Evolutionary conservation across 2,888 invertebrate genomes (phyloP).

Genomic region (Omphaloscelis lunosa): DNA sequence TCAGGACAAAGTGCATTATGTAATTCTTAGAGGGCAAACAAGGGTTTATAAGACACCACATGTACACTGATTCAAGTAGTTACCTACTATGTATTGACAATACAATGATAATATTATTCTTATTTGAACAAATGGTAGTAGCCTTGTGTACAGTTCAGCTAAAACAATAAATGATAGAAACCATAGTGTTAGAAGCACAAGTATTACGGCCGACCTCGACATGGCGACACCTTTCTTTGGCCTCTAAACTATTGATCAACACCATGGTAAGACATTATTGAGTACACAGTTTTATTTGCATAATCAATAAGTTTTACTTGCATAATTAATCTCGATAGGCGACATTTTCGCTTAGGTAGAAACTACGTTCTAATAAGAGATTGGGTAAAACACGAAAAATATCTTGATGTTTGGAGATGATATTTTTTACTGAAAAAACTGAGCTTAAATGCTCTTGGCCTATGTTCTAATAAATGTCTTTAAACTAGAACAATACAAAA

Average conservation of each 20-base stretch:
- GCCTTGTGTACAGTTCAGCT: slow-evolving; percentile 17
- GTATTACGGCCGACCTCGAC: slow-evolving; percentile 54
- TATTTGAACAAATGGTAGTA: slow-evolving; percentile 20
- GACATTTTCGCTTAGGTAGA: neutral
- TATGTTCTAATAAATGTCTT: slow-evolving; percentile 6
- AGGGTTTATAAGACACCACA: slow-evolving; percentile 11
- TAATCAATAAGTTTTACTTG: slow-evolving; percentile 25
- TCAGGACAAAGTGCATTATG: slow-evolving; percentile 37
- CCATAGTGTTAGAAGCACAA: slow-evolving; percentile 42
- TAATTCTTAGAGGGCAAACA: slow-evolving; percentile 37
- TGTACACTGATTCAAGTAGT: slow-evolving; percentile 19
- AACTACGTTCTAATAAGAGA: neutral
- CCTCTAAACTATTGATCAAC: slow-evolving; percentile 69
- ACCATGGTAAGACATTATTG: slow-evolving; percentile 41
- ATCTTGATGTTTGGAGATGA: neutral
- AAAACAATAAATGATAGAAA: slow-evolving; percentile 45
- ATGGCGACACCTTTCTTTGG: slow-evolving; percentile 66
- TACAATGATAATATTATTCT: slow-evolving; percentile 1
- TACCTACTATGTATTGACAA: slow-evolving; percentile 6
- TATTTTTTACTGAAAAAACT: neutral
- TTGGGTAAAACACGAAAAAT: neutral
- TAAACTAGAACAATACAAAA: slow-evolving; percentile 23
- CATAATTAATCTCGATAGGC: neutral
- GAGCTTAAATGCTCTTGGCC: neutral
- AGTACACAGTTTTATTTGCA: slow-evolving; percentile 40